Evolutionary conservation across 1,140 invertebrate genomes (phyloP).

Genomic region (Melanaphis sacchari): DNA sequence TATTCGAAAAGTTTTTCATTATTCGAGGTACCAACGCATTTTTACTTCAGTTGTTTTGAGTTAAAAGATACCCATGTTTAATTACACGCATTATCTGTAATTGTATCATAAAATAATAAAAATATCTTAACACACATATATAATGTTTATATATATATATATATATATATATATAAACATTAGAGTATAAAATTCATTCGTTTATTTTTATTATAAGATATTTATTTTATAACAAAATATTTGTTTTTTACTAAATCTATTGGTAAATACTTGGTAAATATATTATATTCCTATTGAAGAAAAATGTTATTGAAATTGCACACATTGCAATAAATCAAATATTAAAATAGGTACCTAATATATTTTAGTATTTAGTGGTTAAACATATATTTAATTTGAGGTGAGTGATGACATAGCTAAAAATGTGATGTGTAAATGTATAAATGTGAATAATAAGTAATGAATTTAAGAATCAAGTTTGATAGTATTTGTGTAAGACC

Average conservation of each 20-base stretch:
- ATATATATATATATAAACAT: neutral
- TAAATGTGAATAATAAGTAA: neutral
- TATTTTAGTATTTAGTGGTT: neutral
- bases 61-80: slow-evolving; percentile 30
- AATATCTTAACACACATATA: neutral
- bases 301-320: neutral
- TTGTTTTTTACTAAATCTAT: neutral
- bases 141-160: too few relatives aligned
- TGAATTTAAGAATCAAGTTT: neutral
- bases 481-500: neutral
- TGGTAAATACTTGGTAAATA: neutral
- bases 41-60: neutral
- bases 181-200: neutral
- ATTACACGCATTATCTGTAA: neutral
- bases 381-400: neutral
- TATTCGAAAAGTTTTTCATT: neutral
- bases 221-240: neutral
- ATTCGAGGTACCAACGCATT: neutral
- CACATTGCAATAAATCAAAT: neutral
- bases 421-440: neutral
- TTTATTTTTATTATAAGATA: neutral
- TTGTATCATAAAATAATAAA: neutral
- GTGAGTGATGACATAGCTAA: neutral
- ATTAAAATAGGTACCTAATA: too few relatives aligned
- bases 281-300: neutral